Conservation (phyloP, 2,888 invertebrate species). For the Platynereis dumerilii region DNA sequence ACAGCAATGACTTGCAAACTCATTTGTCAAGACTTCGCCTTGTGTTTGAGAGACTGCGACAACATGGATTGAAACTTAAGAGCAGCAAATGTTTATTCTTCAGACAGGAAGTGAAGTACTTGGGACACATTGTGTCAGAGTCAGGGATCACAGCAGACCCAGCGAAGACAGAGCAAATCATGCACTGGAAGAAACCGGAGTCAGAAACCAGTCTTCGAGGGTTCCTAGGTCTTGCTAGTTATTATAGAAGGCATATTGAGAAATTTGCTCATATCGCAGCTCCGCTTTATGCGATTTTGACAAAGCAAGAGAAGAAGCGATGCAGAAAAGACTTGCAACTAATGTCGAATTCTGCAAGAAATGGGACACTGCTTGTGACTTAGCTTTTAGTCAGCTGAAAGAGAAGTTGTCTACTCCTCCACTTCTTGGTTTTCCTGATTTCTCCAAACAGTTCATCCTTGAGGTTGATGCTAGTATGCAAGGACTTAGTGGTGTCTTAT, state of each 20-base stretch:
- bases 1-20: background rate
- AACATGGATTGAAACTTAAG: background rate
- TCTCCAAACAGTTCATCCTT: constrained; percentile 32
- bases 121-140: background rate
- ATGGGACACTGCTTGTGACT: constrained; percentile 25
- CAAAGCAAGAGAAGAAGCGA: background rate
- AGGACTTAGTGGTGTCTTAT: constrained; percentile 38
- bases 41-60: background rate
- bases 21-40: background rate
- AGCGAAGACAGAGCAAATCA: background rate
- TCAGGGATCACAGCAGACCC: constrained; percentile 4
- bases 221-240: constrained; percentile 9
- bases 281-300: background rate
- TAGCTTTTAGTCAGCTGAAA: constrained; percentile 31
- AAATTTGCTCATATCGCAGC: background rate
- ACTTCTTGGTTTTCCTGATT: constrained; percentile 39
- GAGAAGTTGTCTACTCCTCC: constrained; percentile 29
- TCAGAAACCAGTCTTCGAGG: background rate
- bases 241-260: background rate
- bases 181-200: background rate
- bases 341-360: background rate
- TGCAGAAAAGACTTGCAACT: background rate
- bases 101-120: constrained; percentile 1
- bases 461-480: constrained; percentile 35
- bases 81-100: background rate